Base-by-base conservation (phyloP, 2,113 vertebrate species). In the Uria aalge region DNA sequence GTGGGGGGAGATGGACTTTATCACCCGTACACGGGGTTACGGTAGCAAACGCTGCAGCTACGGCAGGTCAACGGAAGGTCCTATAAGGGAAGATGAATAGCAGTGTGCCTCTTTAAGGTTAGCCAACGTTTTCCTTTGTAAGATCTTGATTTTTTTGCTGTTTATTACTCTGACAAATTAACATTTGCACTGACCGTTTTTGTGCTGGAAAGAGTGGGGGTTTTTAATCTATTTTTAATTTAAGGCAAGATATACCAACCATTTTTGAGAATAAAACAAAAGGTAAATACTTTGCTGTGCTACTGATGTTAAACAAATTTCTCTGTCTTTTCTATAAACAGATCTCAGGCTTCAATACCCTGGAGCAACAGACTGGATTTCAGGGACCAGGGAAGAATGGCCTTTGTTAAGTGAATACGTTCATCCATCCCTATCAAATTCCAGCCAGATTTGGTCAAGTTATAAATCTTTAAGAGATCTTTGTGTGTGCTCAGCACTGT, bases 381-480 rank as follows among this genome's bases (percentile, higher is more conserved):
- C 56, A 48, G 56, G 73, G 41, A 47, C 5, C 4, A 10, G 41
- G 59, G 29, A 86, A 67, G 47, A 89, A 78, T 43, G 32, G 60
- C 21, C 64, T 77, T 91, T 89, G 48, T 84, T 48, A 86, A 71
- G 63, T 88, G 55, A 92, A 84, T 81, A 59, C 0, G 7, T 71
- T 94, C 72, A 80, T 73, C 90, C 75, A 91, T 71, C 45, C 52
- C 52, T 81, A 86, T 36, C 50, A 91, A 91, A 91, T 92, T 86
- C 29, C 55, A 84, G 12, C 23, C 53, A 72, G 45, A 86, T 57
- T 69, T 85, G 62, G 23, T 52, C 36, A 92, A 57, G 71, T 88
- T 85, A 81, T 43, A 92, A 88, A 89, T 92, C 91, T 86, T 45
- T 16, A 57, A 57, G 43, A 55, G 32, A 71, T 63, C 83, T 91